These are phyloP conservation scores for Sisyra terminalis DNA, from an alignment of 2,888 invertebrate species.

Conservation along the genomic window DNA sequence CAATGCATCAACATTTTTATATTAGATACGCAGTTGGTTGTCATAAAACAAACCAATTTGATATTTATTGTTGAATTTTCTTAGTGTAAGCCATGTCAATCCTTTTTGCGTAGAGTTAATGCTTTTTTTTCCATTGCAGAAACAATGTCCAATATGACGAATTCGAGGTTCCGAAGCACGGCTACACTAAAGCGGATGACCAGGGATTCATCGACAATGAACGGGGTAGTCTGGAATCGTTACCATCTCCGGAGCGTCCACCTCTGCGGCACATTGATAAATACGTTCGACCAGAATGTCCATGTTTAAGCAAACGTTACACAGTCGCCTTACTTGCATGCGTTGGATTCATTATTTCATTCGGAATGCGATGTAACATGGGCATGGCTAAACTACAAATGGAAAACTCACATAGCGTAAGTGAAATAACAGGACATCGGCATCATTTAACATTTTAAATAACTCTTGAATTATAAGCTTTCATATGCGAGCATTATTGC, in stretches of 20 bases:
- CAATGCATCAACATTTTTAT: too few relatives aligned
- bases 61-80: too few relatives aligned
- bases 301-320: conserved; percentile 72
- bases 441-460: not conserved
- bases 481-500: conserved; percentile 10
- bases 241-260: conserved; percentile 71
- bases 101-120: too few relatives aligned
- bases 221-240: conserved; percentile 47
- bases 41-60: too few relatives aligned
- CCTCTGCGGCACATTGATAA: conserved; percentile 75
- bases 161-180: conserved; percentile 36
- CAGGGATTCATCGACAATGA: conserved; percentile 13
- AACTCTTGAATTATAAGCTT: conserved; percentile 7
- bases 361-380: conserved; percentile 98
- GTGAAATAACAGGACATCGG: conserved; percentile 23
- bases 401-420: conserved; percentile 36
- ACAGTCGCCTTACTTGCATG: conserved; percentile 78
- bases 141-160: conserved; percentile 42
- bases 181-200: conserved; percentile 16
- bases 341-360: conserved; percentile 83
- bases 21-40: too few relatives aligned
- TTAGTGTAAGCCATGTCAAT: too few relatives aligned
- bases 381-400: conserved; percentile 87
- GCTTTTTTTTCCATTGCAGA: conserved; percentile 23
- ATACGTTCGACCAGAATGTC: conserved; percentile 73